Conservation (phyloP, 2,888 invertebrate species). For the Thymelicus sylvestris region DNA sequence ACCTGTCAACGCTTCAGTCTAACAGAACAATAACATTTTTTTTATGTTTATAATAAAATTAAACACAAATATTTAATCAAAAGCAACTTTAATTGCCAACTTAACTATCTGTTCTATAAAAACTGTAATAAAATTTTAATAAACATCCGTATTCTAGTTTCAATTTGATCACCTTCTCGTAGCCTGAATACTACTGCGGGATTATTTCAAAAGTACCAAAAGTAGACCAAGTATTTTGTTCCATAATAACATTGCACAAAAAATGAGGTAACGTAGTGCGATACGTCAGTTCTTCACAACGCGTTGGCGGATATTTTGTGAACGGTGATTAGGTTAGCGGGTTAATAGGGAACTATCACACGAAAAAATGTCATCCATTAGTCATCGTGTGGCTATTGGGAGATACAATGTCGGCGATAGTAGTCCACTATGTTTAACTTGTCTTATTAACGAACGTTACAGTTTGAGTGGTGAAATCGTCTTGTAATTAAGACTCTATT, state of each 20-base stretch:
- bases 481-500: too few species aligned
- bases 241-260: constrained; percentile 47
- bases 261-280: constrained; percentile 66
- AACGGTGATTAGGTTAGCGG: constrained; percentile 62
- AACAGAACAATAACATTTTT: too few species aligned
- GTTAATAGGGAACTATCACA: constrained; percentile 59
- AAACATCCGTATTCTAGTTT: background rate
- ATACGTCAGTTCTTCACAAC: constrained; percentile 28
- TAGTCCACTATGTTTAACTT: background rate
- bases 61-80: too few species aligned
- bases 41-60: too few species aligned
- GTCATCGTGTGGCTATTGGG: constrained; percentile 48
- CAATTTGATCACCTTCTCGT: background rate
- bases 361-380: constrained; percentile 45
- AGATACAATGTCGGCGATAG: constrained; percentile 40
- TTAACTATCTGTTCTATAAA: too few species aligned
- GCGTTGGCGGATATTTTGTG: constrained; percentile 37
- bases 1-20: too few species aligned
- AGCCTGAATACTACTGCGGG: constrained; percentile 2
- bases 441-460: background rate
- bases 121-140: too few species aligned
- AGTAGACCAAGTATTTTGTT: constrained; percentile 29
- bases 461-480: constrained; percentile 15
- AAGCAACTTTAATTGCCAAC: too few species aligned
- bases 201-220: constrained; percentile 31